These are phyloP conservation scores for Delia radicum DNA, from an alignment of 1,140 invertebrate species.

Conservation along the genomic window DNA sequence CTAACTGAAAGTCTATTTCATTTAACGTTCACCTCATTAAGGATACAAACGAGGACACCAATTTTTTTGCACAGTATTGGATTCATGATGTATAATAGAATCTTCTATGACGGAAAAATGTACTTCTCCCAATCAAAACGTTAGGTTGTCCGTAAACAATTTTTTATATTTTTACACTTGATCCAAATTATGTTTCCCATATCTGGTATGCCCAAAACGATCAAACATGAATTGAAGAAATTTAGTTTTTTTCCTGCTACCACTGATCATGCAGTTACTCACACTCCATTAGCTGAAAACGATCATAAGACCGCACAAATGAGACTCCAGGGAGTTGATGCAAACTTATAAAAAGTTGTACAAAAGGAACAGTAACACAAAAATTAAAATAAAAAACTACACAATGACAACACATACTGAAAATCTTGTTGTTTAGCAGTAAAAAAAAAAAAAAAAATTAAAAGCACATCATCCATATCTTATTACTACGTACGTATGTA, in stretches of 20 bases:
- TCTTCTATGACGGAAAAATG: no score
- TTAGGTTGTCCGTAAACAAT: no score
- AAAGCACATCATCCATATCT: not conserved
- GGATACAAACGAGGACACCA: no score
- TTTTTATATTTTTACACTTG: no score
- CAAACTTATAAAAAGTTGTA: no score
- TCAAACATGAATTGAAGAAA: not conserved
- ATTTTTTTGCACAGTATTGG: no score
- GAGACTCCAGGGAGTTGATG: slow-evolving; percentile 26
- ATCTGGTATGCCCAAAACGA: not conserved
- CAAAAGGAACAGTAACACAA: no score
- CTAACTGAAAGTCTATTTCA: no score
- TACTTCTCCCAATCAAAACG: no score
- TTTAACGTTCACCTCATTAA: no score
- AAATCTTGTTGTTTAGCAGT: not conserved
- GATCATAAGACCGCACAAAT: slow-evolving; percentile 25
- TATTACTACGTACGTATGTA: not conserved
- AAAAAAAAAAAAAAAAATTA: not conserved
- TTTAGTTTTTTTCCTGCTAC: not conserved
- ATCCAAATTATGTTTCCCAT: no score
- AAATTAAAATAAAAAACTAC: not conserved
- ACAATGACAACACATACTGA: not conserved
- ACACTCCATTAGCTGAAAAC: not conserved
- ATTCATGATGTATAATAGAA: no score
- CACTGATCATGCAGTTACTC: slow-evolving; percentile 1